These are phyloP conservation scores for Mormyrus proboscirostris DNA, from an alignment of 2,797 vertebrate species.

Conservation along the genomic window DNA sequence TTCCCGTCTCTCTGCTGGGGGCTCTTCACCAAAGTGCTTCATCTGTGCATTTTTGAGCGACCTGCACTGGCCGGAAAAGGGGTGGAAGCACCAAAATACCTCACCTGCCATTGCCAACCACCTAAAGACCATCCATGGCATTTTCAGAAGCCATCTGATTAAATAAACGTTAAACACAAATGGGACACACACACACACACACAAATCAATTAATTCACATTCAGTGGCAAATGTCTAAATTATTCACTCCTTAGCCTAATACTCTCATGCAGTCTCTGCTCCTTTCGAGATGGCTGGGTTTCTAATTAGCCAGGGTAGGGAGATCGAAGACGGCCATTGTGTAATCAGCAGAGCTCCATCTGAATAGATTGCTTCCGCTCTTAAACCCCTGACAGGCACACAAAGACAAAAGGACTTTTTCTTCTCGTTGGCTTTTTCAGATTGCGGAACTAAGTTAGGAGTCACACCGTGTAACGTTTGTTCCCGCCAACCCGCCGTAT, in stretches of 20 bases:
- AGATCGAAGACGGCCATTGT: neutral
- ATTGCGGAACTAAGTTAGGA: neutral
- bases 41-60: neutral
- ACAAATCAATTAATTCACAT: neutral
- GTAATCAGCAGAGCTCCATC: neutral
- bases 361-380: neutral
- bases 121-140: neutral
- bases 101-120: neutral
- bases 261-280: neutral
- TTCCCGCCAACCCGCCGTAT: neutral
- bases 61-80: neutral
- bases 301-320: neutral
- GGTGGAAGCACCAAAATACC: neutral
- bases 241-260: neutral
- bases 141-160: neutral
- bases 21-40: neutral
- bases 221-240: neutral
- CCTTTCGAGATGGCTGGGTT: neutral
- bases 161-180: neutral
- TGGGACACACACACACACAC: no score
- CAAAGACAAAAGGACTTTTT: neutral
- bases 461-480: neutral
- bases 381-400: neutral
- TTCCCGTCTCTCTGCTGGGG: neutral
- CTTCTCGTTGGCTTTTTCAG: neutral